phyloP scores from a whole-genome alignment of 1,140 invertebrate genomes.

The Zophobas morio region DNA sequence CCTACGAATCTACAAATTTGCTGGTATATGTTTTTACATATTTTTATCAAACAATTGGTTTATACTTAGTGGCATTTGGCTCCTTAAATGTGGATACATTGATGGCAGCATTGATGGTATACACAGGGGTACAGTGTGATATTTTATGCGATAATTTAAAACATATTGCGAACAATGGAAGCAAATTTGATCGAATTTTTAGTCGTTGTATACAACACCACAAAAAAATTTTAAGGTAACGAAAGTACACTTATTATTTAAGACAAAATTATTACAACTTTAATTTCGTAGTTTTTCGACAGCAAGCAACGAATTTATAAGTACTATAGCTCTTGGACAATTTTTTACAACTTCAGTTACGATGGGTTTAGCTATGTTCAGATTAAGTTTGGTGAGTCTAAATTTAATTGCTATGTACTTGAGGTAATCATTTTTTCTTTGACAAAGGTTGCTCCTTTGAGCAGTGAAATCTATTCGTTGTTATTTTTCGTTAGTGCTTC shows the following conservation, averaged over 20 bases:
- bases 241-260: not conserved
- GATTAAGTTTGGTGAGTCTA: constrained; percentile 9
- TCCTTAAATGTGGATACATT: constrained; percentile 5
- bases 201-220: not conserved
- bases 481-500: not conserved
- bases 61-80: not conserved
- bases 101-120: constrained; percentile 14
- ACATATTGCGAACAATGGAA: not conserved
- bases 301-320: not conserved
- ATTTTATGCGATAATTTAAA: constrained; percentile 17
- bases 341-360: constrained; percentile 9
- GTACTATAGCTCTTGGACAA: not conserved
- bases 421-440: not conserved
- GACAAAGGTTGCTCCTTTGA: not conserved
- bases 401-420: too few species aligned
- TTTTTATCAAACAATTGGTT: constrained; percentile 10
- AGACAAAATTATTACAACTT: not conserved
- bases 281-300: constrained; percentile 3
- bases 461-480: not conserved
- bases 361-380: constrained; percentile 3
- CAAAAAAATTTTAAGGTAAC: constrained; percentile 11
- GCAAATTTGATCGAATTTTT: not conserved
- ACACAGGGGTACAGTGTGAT: constrained; percentile 5
- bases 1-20: constrained; percentile 4
- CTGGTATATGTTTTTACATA: constrained; percentile 8